Evolutionary conservation across 2,797 vertebrate species (phyloP).

Genomic region (Holocentrus rufus): DNA sequence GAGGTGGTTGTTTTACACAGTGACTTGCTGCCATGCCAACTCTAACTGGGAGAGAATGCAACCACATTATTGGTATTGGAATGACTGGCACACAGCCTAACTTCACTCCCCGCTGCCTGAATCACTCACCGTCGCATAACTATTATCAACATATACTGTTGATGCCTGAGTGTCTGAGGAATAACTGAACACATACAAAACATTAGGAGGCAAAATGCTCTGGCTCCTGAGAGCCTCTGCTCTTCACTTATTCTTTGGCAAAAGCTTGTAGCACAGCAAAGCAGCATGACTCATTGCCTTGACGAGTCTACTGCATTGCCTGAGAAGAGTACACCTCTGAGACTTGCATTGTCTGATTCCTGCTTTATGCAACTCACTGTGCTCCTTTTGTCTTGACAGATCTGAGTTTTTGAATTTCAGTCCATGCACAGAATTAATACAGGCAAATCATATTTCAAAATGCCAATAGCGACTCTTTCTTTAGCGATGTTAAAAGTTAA

Average conservation of each 20-base stretch:
- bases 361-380: conserved; percentile 41
- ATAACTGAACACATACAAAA: conserved; percentile 61
- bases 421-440: conserved; percentile 43
- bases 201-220: conserved; percentile 53
- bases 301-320: conserved; percentile 42
- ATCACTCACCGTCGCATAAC: conserved; percentile 71
- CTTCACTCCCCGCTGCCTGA: conserved; percentile 50
- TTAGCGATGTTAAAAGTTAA: conserved; percentile 44
- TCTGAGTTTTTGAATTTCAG: conserved; percentile 58
- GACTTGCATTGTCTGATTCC: conserved; percentile 52
- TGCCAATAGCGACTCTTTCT: conserved; percentile 36
- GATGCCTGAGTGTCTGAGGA: conserved; percentile 54
- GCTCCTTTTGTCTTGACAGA: conserved; percentile 42
- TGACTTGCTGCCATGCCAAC: conserved; percentile 48
- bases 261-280: conserved; percentile 57
- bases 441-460: conserved; percentile 36
- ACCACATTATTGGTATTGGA: conserved; percentile 55
- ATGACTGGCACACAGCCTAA: conserved; percentile 60
- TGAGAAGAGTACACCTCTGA: conserved; percentile 54
- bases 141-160: conserved; percentile 68
- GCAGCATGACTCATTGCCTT: conserved; percentile 64
- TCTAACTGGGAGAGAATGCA: conserved; percentile 54
- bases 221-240: conserved; percentile 51
- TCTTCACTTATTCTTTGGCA: conserved; percentile 54
- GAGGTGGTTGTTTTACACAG: conserved; percentile 19